phyloP scores from a whole-genome alignment of 1,140 invertebrate genomes.

The Caenorhabditis remanei region DNA sequence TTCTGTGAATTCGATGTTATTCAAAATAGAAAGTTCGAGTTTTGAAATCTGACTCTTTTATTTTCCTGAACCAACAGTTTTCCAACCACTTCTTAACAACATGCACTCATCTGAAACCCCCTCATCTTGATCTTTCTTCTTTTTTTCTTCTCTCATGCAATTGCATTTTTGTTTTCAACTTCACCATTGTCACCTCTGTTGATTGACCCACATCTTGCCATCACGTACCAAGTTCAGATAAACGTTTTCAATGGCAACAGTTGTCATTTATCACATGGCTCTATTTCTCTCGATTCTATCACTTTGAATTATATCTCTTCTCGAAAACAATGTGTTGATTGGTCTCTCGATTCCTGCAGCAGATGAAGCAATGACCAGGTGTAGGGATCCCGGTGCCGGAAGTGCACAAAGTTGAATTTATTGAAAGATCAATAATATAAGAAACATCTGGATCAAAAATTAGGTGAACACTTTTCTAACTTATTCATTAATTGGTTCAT shows the following conservation, averaged over 20 bases:
- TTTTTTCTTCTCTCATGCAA: background rate
- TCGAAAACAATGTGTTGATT: slow-evolving; percentile 43
- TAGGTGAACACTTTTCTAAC: too few relatives aligned
- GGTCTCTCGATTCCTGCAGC: slow-evolving; percentile 45
- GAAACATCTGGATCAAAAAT: slow-evolving; percentile 44
- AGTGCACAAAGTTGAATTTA: background rate
- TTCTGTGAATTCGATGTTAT: too few relatives aligned
- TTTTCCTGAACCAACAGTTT: too few relatives aligned
- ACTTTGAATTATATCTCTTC: background rate
- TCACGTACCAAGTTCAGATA: slow-evolving; percentile 49
- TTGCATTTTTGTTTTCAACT: slow-evolving; percentile 30
- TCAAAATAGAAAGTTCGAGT: too few relatives aligned
- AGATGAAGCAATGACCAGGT: slow-evolving; percentile 34
- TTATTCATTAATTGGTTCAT: too few relatives aligned
- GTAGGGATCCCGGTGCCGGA: background rate
- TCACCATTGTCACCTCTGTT: background rate
- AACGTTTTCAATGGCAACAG: slow-evolving; percentile 12
- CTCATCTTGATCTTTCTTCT: slow-evolving; percentile 2
- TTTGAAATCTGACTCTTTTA: too few relatives aligned
- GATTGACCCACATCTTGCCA: slow-evolving; percentile 30
- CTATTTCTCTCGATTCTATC: background rate
- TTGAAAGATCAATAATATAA: background rate
- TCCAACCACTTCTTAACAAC: background rate
- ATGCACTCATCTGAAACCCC: background rate
- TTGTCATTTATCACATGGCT: slow-evolving; percentile 51